Evolutionary conservation across 2,797 vertebrate species (phyloP), one percentile per base, ranked within the genome.

Genomic region (Sebastes umbrosus): DNA sequence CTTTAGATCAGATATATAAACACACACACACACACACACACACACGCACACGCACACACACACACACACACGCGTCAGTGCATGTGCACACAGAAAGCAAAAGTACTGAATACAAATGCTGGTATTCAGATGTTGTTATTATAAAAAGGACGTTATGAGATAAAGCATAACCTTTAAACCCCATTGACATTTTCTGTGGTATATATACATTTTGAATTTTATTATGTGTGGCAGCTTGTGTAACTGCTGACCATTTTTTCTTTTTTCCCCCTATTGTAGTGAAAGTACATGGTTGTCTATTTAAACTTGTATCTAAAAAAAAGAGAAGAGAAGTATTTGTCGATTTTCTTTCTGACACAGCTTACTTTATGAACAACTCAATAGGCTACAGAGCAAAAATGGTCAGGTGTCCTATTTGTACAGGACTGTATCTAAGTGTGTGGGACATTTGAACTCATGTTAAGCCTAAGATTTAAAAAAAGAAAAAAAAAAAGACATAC

Each of bases 151-250:
- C 83, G 58, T 68, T 73, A 60, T 67, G 12, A 36, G 70, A 62
- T 83, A 11, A 84, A 80, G 60, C 25, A 25, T 73, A 84, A 84
- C 69, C 68, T 82, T 88, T 82, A 76, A 75, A 77, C 20, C 34
- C 27, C 54, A 59, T 24, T 84, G 75, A 76, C 65, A 82, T 87
- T 86, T 80, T 59, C 63, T 68, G 36, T 54, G 64, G 32, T 54
- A 58, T 59, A 67, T 64, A 75, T 70, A 60, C 22, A 75, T 83
- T 67, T 77, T 13, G 50, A 71, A 24, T 68, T 4, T 13, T 73
- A 71, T 78, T 59, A 24, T 27, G 5, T 75, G 34, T 74, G 69
- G 71, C 73, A 79, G 72, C 32, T 77, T 73, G 50, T 84, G 32
- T 71, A 77, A 69, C 32, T 9, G 46, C 31, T 39, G 16, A 32